Conservation (phyloP, 2,797 vertebrate species). For the Brachyrhaphis roseni region DNA sequence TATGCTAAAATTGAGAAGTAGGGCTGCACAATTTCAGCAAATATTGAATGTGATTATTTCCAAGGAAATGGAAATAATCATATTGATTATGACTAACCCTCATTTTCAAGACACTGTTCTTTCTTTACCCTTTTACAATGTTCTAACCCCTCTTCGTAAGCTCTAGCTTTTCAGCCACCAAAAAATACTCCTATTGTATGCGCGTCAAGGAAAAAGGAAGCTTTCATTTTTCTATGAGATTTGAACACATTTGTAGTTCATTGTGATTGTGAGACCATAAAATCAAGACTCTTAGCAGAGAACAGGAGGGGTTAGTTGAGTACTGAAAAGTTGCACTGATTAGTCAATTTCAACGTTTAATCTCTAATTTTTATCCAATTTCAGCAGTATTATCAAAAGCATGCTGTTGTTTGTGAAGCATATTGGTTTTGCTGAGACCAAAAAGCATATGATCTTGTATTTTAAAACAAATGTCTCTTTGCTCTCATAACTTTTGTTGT, state of each 20-base stretch:
- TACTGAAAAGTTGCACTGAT: not conserved
- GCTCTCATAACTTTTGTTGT: conserved; percentile 41
- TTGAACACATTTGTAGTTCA: not conserved
- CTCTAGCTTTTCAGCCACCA: not conserved
- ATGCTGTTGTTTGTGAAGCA: conserved; percentile 2
- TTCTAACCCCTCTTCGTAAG: not conserved
- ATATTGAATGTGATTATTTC: not conserved
- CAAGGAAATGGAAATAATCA: not conserved
- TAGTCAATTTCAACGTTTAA: not conserved
- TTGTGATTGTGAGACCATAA: not conserved
- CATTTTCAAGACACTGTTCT: not conserved
- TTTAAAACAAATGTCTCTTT: conserved; percentile 14
- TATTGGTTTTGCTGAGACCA: not conserved
- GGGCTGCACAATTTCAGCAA: not conserved
- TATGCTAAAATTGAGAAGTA: not conserved
- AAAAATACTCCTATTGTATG: not conserved
- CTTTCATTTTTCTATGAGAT: not conserved
- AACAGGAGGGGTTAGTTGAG: not conserved
- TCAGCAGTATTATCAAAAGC: not conserved
- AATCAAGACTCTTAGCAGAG: not conserved
- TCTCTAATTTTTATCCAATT: not conserved
- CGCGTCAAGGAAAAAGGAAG: not conserved
- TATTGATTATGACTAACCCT: not conserved
- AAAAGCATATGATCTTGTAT: conserved; percentile 20
- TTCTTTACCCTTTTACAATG: not conserved